Evolutionary conservation across 1,140 invertebrate species (phyloP), one percentile per base, ranked within the genome.

Genomic region (Drosophila nasuta): DNA sequence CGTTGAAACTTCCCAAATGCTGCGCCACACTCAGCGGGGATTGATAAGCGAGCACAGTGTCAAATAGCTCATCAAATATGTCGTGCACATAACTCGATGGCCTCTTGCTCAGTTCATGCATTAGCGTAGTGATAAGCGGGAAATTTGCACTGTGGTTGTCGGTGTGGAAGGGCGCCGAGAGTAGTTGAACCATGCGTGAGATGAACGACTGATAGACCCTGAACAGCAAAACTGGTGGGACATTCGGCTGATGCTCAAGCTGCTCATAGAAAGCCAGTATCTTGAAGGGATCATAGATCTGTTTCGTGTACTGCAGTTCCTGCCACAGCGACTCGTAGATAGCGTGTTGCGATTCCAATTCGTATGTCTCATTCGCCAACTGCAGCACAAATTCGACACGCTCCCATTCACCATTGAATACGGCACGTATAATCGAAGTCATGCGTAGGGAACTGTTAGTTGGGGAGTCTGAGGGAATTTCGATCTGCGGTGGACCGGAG

Each of bases 161-260:
- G 1, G 86, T 81, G 52, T 85, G 66, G 8, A 90, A 89, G 1
- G 85, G 85, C 1, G 85, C 81, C 45, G 82, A 59, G 1, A 89
- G 25, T 5, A 89, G 13, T 35, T 89, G 86, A 7, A 81, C 72
- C n/a, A 81, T 74, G 7, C 86, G 81, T 0, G 38, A n/a, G 1
- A 89, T 38, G 6, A 89, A 85, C 0, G 46, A 38, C 3, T 38
- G 17, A 25, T 76, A 74, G 5, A 89, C 58, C 0, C 15, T 11
- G 5, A 63, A 25, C 25, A 74, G 17, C 0, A 89, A 30, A 8
- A 8, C 3, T 1, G 57, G 2, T 0, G 86, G 66, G 3, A 85
- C 78, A 52, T 79, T 52, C 10, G 35, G 13, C 15, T 71, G 38
- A 1, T 17, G 11, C 2, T 60, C 38, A 2, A 89, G 62, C n/a